Conservation (phyloP, 2,888 invertebrate genomes). For the Andrena flavipes region DNA sequence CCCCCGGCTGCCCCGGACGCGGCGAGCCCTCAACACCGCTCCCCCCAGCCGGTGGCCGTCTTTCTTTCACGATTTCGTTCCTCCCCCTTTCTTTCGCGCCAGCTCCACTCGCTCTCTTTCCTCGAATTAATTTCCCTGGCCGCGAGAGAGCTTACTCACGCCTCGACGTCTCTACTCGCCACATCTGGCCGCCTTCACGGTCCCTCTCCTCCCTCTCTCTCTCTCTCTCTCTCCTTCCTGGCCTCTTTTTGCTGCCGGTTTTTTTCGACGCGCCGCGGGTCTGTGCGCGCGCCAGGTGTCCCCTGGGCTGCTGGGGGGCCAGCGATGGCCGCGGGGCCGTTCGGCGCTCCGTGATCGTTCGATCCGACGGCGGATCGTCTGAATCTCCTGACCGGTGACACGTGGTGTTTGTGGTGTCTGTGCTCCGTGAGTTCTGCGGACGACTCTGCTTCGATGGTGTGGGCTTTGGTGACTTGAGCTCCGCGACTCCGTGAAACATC, state of each 20-base stretch:
- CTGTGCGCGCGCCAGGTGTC: conserved; percentile 33
- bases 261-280: not conserved
- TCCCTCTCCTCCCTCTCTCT: conserved; percentile 23
- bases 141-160: conserved; percentile 79
- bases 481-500: too few species aligned
- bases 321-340: too few species aligned
- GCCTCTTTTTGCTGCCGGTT: conserved; percentile 18
- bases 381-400: too few species aligned
- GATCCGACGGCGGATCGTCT: too few species aligned
- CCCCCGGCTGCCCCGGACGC: not conserved
- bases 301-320: not conserved
- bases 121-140: conserved; percentile 75
- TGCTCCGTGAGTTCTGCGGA: too few species aligned
- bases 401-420: too few species aligned
- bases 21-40: too few species aligned
- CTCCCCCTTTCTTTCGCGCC: conserved; percentile 40
- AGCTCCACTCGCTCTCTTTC: conserved; percentile 65
- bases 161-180: conserved; percentile 73
- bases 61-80: conserved; percentile 29
- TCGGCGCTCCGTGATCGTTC: too few species aligned
- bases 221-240: conserved; percentile 15
- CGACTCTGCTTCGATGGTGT: too few species aligned
- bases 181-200: conserved; percentile 72
- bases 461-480: too few species aligned
- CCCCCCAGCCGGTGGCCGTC: conserved; percentile 2